Evolutionary conservation across 2,888 invertebrate species (phyloP).

Genomic region (Rhagium mordax): DNA sequence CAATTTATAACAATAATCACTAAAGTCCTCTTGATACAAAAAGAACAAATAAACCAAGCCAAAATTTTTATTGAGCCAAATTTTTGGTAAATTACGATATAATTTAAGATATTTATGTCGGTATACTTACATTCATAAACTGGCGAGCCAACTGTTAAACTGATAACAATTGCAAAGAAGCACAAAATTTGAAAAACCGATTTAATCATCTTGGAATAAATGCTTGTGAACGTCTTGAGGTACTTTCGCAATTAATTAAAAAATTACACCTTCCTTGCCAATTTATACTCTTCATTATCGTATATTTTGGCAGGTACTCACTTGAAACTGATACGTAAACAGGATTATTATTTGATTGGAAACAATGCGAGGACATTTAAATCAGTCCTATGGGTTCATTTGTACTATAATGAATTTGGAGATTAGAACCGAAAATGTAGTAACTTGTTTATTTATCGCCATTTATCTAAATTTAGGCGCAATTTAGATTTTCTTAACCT

Average conservation of each 20-base stretch:
- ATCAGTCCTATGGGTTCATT: not conserved
- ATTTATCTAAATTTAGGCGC: no score
- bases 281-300: not conserved
- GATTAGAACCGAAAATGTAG: no score
- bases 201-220: not conserved
- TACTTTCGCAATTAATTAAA: not conserved
- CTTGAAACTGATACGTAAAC: no score
- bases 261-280: not conserved
- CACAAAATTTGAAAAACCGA: not conserved
- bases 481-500: no score
- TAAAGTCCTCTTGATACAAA: no score
- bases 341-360: not conserved
- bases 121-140: constrained; percentile 33
- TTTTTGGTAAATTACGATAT: no score
- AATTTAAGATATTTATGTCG: no score
- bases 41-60: no score
- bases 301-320: not conserved
- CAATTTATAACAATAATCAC: no score
- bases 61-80: no score
- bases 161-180: not conserved
- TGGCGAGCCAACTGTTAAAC: not conserved
- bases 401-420: not conserved
- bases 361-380: not conserved
- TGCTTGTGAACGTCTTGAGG: not conserved
- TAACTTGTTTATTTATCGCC: no score